Base-by-base conservation (phyloP, 2,888 invertebrate genomes). In the Deilephila porcellus region DNA sequence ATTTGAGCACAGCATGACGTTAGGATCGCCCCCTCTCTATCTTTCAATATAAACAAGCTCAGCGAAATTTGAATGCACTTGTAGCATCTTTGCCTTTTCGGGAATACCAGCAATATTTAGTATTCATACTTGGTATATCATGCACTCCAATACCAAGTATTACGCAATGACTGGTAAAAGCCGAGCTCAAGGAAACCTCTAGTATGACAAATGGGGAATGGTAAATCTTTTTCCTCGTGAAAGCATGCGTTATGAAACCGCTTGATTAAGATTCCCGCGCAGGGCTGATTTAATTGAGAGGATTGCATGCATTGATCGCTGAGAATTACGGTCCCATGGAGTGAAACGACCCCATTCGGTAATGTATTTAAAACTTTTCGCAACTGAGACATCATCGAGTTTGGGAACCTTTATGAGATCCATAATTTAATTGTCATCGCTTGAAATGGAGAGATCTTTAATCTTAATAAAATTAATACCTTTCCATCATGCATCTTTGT, bases 211-310 rank as follows among this genome's bases (percentile, higher is more conserved):
- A 73, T 73, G 60, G 45, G 62, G 70, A 73, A 70, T 70, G 20
- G 19, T 62, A 53, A 70, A 73, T 62, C 70, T 6, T 70, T 73
- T 70, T 70, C 73, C 73, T 73, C 53, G 70, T 53, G 73, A 73
- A 73, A 73, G 73, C 60, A 70, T 60, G 62, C 56, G 56, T 56
- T 64, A 45, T 45, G 64, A 64, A 37, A 45, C 37, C 14, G 45
- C 20, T 20, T 45, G 45, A 56, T 56, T 56, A 56, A 64, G 64
- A 25, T 64, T 45, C 45, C 45, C 11, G 20, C 11, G 64, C 37
- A 63, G 34, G 45, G 11, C 64, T 29, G 62, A 32, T 32, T 62
- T 29, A 29, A 17, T 17, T 29, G 19, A 19, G 5, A 19, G 62
- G 6, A 29, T 62, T 14, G 32, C 32, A 6, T 62, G 6, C 17